Conservation (phyloP, 1,140 invertebrate species). For the Drosophila eugracilis region DNA sequence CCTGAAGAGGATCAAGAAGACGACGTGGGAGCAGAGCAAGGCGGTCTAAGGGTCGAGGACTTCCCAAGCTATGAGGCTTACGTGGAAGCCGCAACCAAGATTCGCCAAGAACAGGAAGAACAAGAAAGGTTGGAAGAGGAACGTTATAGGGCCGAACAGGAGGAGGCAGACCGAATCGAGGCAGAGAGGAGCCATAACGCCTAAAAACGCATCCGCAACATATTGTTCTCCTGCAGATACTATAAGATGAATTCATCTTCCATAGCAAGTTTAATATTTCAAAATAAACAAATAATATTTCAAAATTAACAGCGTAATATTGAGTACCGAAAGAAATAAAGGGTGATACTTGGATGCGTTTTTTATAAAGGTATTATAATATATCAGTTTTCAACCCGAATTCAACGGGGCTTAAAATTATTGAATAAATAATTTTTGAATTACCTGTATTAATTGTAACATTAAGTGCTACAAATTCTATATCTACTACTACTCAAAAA, state of each 20-base stretch:
- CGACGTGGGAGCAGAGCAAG: neutral
- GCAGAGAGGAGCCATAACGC: no score
- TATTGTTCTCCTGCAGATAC: slow-evolving; percentile 17
- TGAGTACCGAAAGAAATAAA: neutral
- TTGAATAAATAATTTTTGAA: slow-evolving; percentile 2
- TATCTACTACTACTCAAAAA: slow-evolving; percentile 20
- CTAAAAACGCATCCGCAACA: slow-evolving; percentile 27
- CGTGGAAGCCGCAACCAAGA: neutral
- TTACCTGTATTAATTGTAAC: neutral
- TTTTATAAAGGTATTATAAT: neutral
- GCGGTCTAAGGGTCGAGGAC: slow-evolving; percentile 4
- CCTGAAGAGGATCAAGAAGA: neutral
- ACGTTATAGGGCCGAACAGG: slow-evolving; percentile 1
- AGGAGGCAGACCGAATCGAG: neutral
- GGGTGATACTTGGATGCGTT: neutral
- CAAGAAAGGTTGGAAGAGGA: slow-evolving; percentile 12
- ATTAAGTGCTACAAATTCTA: neutral
- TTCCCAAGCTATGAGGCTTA: slow-evolving; percentile 39
- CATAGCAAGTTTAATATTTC: neutral
- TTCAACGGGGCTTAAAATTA: neutral
- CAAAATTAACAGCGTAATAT: neutral
- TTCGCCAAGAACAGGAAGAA: slow-evolving; percentile 21
- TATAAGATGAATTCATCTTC: neutral
- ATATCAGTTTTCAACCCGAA: neutral
- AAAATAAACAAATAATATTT: slow-evolving; percentile 1